Evolutionary conservation across 30 jellyfish, hydroid and myxozoan genomes (phyloP).

Genomic region (Aurelia sp.): DNA sequence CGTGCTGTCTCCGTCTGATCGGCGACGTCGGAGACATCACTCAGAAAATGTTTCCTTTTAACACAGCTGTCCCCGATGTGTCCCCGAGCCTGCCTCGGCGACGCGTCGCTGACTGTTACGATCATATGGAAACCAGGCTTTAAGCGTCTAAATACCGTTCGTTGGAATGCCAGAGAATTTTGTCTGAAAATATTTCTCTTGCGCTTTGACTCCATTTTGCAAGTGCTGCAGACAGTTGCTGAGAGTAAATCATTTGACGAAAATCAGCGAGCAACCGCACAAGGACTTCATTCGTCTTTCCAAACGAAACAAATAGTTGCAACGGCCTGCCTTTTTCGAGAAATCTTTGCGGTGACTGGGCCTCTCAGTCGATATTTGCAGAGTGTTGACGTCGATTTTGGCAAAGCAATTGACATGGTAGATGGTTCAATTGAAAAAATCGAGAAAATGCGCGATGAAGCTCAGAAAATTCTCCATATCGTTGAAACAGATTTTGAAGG

Average conservation of each 20-base stretch:
- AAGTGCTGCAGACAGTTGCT: slow-evolving; percentile 19
- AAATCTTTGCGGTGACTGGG: no score
- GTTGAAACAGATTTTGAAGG: slow-evolving; percentile 23
- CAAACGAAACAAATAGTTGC: slow-evolving; percentile 20
- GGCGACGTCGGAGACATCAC: no score
- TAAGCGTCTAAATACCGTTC: slow-evolving; percentile 31
- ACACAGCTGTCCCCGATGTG: no score
- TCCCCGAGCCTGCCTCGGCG: no score
- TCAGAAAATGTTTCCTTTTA: no score
- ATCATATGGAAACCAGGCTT: no score
- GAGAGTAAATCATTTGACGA: background rate
- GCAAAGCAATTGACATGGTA: slow-evolving; percentile 36
- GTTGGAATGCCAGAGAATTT: slow-evolving; percentile 25
- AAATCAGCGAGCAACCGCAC: slow-evolving; percentile 10
- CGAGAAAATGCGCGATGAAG: background rate
- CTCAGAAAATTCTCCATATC: background rate
- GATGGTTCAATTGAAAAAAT: slow-evolving; percentile 7
- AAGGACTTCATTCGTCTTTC: slow-evolving; percentile 1
- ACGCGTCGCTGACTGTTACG: no score
- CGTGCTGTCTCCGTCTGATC: no score
- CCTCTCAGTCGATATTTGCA: no score
- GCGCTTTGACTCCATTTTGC: slow-evolving; percentile 9
- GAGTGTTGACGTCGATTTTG: slow-evolving; percentile 31
- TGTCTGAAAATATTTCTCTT: slow-evolving; percentile 5
- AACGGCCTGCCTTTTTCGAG: slow-evolving; percentile 29